Evolutionary conservation across 2,888 invertebrate species (phyloP).

Genomic region (Caenorhabditis imperialis): DNA sequence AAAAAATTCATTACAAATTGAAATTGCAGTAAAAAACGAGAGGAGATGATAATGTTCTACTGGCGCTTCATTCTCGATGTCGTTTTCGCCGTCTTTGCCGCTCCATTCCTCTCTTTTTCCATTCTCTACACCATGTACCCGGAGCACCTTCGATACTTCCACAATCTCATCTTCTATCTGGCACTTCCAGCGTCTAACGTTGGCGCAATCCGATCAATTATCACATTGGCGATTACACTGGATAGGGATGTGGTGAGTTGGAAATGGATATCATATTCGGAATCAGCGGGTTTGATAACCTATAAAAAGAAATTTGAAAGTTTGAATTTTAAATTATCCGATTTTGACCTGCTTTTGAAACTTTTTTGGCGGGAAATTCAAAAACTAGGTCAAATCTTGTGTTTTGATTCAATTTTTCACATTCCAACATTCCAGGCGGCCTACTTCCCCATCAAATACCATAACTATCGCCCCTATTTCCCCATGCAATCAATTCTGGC

Average conservation of each 20-base stretch:
- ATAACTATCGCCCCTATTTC: not conserved
- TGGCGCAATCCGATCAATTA: conserved; percentile 1
- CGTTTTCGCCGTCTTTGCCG: conserved; percentile 10
- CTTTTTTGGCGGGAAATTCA: no score
- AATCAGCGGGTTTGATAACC: no score
- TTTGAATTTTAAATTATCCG: no score
- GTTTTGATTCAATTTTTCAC: not conserved
- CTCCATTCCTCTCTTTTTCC: conserved; percentile 3
- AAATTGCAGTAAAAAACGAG: conserved; percentile 10
- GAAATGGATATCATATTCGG: no score
- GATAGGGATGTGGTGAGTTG: conserved; percentile 17
- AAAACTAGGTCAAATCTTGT: not conserved
- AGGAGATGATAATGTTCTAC: conserved; percentile 26
- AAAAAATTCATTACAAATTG: no score
- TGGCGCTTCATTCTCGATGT: conserved; percentile 27
- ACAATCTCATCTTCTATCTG: conserved; percentile 9
- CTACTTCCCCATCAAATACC: conserved; percentile 17
- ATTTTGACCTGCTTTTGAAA: no score
- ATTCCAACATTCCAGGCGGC: conserved; percentile 10
- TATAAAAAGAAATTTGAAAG: no score
- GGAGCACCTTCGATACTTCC: not conserved
- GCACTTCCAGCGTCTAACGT: not conserved
- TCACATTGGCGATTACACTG: not conserved
- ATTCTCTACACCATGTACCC: conserved; percentile 2
- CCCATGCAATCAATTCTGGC: not conserved